Conservation (phyloP, 2,113 vertebrate genomes). For the Pachypanchax playfairii region DNA sequence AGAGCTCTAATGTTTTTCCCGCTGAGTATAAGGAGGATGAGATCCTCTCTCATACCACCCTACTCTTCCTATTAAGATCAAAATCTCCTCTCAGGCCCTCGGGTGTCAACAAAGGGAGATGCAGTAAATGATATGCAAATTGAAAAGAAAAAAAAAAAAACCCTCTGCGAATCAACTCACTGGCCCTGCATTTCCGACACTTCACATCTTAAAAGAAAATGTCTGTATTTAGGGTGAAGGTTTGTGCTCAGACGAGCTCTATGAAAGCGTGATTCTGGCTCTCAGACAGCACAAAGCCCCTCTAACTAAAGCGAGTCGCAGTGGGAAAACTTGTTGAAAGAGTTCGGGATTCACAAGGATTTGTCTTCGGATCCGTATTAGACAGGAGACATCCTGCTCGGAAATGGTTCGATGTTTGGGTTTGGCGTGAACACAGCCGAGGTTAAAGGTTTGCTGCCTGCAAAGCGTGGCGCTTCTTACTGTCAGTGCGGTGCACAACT, state of each 20-base stretch:
- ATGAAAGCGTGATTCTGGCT: slow-evolving; percentile 60
- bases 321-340: slow-evolving; percentile 52
- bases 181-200: slow-evolving; percentile 70
- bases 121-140: slow-evolving; percentile 86
- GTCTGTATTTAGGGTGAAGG: slow-evolving; percentile 72
- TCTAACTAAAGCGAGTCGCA: slow-evolving; percentile 60
- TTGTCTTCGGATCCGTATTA: slow-evolving; percentile 61
- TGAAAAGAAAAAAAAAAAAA: slow-evolving; percentile 69
- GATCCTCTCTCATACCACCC: slow-evolving; percentile 77
- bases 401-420: slow-evolving; percentile 53
- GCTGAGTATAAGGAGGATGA: slow-evolving; percentile 73
- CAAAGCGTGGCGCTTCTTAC: slow-evolving; percentile 13
- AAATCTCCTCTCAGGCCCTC: slow-evolving; percentile 79
- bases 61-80: slow-evolving; percentile 83
- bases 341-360: slow-evolving; percentile 59
- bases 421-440: slow-evolving; percentile 34
- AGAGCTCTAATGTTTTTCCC: slow-evolving; percentile 74
- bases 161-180: slow-evolving; percentile 74
- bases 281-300: slow-evolving; percentile 71
- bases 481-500: neutral
- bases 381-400: slow-evolving; percentile 45
- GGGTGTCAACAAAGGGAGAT: slow-evolving; percentile 84
- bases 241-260: slow-evolving; percentile 51
- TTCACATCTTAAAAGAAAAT: slow-evolving; percentile 74
- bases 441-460: slow-evolving; percentile 16